phyloP scores from a whole-genome alignment of 2,888 invertebrate genomes.

The Malacosoma neustria region DNA sequence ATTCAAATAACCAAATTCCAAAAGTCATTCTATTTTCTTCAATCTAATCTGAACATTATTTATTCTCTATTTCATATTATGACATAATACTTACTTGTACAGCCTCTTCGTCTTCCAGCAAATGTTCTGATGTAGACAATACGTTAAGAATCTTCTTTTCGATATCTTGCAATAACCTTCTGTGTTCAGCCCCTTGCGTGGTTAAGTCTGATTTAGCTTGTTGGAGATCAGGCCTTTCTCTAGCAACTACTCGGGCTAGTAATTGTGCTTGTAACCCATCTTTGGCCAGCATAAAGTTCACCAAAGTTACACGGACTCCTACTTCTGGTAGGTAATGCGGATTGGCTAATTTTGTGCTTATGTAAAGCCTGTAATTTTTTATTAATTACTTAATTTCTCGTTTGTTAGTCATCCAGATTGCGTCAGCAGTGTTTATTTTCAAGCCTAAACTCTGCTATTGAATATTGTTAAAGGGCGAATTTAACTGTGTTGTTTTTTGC shows the following conservation, averaged over 20 bases:
- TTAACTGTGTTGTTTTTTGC: no score
- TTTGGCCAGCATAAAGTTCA: constrained; percentile 95
- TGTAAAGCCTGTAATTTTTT: constrained; percentile 80
- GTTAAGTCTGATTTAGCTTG: constrained; percentile 92
- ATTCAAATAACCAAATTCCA: not conserved
- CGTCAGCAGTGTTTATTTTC: no score
- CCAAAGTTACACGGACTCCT: constrained; percentile 90
- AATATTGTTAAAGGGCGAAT: no score
- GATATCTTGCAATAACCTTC: constrained; percentile 87
- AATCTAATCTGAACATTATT: not conserved
- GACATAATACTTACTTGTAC: constrained; percentile 80
- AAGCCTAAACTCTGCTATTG: no score
- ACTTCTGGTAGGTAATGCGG: constrained; percentile 96
- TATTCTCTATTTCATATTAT: no score
- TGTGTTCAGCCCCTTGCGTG: constrained; percentile 90
- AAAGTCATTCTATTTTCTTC: not conserved
- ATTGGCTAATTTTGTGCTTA: constrained; percentile 94
- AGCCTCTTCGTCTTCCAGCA: constrained; percentile 93
- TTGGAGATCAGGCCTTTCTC: constrained; percentile 93
- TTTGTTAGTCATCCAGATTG: no score
- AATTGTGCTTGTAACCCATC: constrained; percentile 93
- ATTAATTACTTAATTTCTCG: no score
- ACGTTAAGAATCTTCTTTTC: constrained; percentile 90
- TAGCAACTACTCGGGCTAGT: constrained; percentile 91
- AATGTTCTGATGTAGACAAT: constrained; percentile 62